Evolutionary conservation across 2,113 vertebrate genomes (phyloP).

Genomic region (Tyto alba): DNA sequence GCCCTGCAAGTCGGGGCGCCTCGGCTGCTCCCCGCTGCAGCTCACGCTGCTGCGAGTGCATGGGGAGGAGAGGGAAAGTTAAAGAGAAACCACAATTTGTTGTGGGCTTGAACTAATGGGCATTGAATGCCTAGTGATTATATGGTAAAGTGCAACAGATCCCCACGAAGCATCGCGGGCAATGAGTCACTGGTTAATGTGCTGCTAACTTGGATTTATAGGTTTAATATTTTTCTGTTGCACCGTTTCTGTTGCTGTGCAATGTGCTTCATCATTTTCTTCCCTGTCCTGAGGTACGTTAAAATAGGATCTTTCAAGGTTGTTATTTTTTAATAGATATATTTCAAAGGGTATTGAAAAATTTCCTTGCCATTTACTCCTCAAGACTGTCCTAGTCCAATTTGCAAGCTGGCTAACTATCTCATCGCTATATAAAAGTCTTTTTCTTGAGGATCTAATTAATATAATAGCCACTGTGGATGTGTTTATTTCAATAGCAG

Average conservation of each 20-base stretch:
- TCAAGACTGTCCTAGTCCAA: neutral
- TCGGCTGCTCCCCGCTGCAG: fast-evolving
- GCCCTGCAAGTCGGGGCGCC: neutral
- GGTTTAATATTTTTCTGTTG: slow-evolving; percentile 35
- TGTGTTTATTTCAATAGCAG: neutral
- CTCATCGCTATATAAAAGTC: neutral
- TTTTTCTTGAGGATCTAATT: neutral
- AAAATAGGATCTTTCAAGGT: neutral
- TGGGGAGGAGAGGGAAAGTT: neutral
- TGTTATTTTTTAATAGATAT: neutral
- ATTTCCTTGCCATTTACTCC: neutral
- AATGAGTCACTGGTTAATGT: neutral
- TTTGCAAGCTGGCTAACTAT: neutral
- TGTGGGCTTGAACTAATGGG: neutral
- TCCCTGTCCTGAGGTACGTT: neutral
- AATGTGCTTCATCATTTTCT: neutral
- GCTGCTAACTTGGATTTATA: slow-evolving; percentile 29
- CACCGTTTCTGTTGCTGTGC: neutral
- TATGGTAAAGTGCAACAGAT: neutral
- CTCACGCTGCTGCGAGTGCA: fast-evolving
- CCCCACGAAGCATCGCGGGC: neutral
- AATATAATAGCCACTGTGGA: neutral
- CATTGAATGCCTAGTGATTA: neutral
- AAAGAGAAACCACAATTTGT: neutral
- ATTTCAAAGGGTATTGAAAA: slow-evolving; percentile 5